These are phyloP conservation scores for Enchytraeus crypticus DNA, from an alignment of 2,888 invertebrate species.

Conservation along the genomic window DNA sequence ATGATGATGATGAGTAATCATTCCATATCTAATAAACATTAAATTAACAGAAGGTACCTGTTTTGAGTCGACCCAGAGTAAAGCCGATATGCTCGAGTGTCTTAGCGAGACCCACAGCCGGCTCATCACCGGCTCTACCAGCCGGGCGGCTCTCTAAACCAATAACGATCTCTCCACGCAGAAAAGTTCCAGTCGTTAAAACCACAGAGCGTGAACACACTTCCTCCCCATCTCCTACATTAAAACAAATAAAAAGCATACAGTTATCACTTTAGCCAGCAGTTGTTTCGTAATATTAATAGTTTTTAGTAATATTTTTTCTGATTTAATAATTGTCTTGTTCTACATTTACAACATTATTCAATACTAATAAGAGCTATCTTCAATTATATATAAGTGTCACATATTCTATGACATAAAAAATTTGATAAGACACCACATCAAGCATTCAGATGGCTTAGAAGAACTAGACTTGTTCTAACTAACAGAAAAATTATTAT, in stretches of 20 bases:
- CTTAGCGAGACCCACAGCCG: slow-evolving; percentile 62
- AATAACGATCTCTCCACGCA: slow-evolving; percentile 74
- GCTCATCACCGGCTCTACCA: slow-evolving; percentile 70
- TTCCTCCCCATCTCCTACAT: slow-evolving; percentile 35
- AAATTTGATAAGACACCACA: too few species aligned
- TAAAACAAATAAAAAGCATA: background rate
- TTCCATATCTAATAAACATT: too few species aligned
- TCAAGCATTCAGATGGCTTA: too few species aligned
- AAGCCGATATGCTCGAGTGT: slow-evolving; percentile 65
- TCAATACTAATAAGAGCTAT: too few species aligned
- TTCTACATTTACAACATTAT: too few species aligned
- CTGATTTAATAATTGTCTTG: too few species aligned
- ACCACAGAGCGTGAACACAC: slow-evolving; percentile 59
- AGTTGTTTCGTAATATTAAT: background rate
- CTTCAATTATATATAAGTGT: too few species aligned
- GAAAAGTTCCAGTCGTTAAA: slow-evolving; percentile 79
- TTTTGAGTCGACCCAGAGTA: slow-evolving; percentile 70
- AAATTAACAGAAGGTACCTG: slow-evolving; percentile 58
- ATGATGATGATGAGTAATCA: too few species aligned
- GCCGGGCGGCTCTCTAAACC: slow-evolving; percentile 67
- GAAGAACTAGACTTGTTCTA: too few species aligned
- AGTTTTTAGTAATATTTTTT: too few species aligned
- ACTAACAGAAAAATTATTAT: too few species aligned
- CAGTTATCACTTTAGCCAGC: background rate
- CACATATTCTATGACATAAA: too few species aligned